These are phyloP conservation scores for Candidula unifasciata DNA, from an alignment of 2,888 invertebrate species.

Conservation along the genomic window DNA sequence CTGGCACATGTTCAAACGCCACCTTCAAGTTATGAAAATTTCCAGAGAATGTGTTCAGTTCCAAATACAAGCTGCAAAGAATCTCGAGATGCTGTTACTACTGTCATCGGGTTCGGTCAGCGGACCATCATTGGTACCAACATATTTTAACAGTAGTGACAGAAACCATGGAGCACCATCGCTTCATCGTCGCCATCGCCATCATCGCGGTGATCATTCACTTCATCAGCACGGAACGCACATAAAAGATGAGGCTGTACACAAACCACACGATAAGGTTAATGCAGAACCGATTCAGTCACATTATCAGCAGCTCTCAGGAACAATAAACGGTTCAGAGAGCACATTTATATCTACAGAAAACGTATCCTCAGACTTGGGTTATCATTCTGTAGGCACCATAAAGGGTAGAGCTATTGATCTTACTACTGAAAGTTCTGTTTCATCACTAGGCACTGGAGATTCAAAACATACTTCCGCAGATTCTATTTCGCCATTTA, in stretches of 20 bases:
- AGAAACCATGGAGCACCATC: not conserved
- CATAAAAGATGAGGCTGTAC: too few relatives aligned
- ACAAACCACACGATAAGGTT: too few relatives aligned
- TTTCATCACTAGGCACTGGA: too few relatives aligned
- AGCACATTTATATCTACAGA: too few relatives aligned
- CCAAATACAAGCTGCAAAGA: not conserved
- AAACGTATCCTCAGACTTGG: too few relatives aligned
- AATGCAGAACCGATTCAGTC: not conserved
- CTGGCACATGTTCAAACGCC: not conserved
- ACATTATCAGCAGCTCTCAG: not conserved
- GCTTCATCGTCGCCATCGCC: conserved; percentile 25
- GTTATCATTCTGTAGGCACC: too few relatives aligned
- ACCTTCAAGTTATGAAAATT: not conserved
- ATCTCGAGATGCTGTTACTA: conserved; percentile 6
- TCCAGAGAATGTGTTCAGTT: conserved; percentile 1
- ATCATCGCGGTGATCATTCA: conserved; percentile 12
- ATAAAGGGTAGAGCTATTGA: too few relatives aligned
- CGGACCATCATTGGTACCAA: not conserved
- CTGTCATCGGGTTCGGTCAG: not conserved
- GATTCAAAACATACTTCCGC: too few relatives aligned
- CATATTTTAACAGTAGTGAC: not conserved
- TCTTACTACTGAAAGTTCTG: too few relatives aligned
- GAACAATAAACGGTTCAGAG: too few relatives aligned
- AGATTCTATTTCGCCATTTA: too few relatives aligned
- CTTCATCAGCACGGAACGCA: conserved; percentile 33